Base-by-base conservation (phyloP, 1,140 invertebrate species). In the Scaptomyza graminum region DNA sequence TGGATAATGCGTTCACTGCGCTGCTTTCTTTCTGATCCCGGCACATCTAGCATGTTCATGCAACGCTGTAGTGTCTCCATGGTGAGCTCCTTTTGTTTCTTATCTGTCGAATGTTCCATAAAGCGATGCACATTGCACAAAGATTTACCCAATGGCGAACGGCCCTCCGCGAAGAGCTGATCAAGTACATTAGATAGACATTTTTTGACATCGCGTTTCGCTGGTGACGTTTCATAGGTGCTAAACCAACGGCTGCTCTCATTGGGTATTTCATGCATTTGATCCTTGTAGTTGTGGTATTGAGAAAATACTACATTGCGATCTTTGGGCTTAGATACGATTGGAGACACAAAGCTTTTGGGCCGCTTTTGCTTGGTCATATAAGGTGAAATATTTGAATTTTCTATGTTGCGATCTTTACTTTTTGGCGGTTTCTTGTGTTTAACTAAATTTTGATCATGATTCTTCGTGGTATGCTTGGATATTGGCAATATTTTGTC, bases 401-500 rank as follows among this genome's bases (percentile, higher is more conserved):
- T 31, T 6, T 7, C 12, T 12, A 39, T 16, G n/a, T 0, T 12
- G 0, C 4, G 18, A 7, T 7, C n/a, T 16, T 2, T 7, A 0
- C 2, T 15, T 3, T 5, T 44, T 8, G 9, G 37, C 2, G 37
- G 12, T 1, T 5, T 37, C 6, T n/a, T 6, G n/a, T 28, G 22
- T 22, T 22, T 22, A 3, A 12, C 37, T 9, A 47, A n/a, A 11
- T 25, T 51, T 25, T 22, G 11, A 9, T 57, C 52, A 8, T 50
- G 37, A 16, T 28, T 31, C n/a, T 76, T 82, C 15, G 50, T 79
- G 0, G 78, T 62, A 2, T 64, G 49, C 5, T 62, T 34, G 0
- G 61, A 18, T 9, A 67, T 64, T 12, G 88, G 89, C 49, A 90
- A 47, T 5, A 89, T 25, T 0, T 18, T 9, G 11, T 90, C 89